Percentiles rank a stretch among this genome's conserved stretches.
Conservation (phyloP, 2,797 vertebrate genomes). For the Tokudaia muenninki region DNA sequence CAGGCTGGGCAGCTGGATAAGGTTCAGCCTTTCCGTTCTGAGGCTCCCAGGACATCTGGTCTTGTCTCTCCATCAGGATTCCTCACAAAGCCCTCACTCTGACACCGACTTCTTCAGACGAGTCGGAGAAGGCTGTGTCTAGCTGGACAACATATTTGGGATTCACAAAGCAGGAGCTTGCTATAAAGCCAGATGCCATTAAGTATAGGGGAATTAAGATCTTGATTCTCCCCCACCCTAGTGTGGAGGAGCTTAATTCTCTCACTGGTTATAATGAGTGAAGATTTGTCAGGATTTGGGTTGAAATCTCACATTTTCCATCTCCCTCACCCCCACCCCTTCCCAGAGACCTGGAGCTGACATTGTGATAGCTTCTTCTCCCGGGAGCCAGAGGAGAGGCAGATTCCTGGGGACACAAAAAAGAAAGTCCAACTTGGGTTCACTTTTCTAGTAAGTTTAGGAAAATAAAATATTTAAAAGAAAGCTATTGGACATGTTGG, state of each 20-base stretch:
- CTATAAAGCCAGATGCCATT: not conserved
- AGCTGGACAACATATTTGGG: not conserved
- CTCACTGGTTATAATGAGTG: slow-evolving; percentile 32
- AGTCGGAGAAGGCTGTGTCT: not conserved
- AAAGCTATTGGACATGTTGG: accelerated
- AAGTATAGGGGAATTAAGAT: not conserved
- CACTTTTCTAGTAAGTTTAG: slow-evolving; percentile 41
- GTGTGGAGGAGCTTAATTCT: slow-evolving; percentile 27
- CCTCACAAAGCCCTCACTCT: not conserved
- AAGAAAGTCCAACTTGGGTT: not conserved
- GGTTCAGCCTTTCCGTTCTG: not conserved
- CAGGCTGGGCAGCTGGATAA: not conserved
- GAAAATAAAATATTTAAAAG: slow-evolving; percentile 47
- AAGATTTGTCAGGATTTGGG: slow-evolving; percentile 67
- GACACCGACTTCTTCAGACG: not conserved
- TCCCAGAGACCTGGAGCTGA: slow-evolving; percentile 71
- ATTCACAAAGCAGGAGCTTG: not conserved
- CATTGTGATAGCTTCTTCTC: slow-evolving; percentile 37
- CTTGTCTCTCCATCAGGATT: not conserved
- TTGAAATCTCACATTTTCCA: slow-evolving; percentile 78
- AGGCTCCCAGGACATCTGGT: not conserved
- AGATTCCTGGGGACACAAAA: not conserved
- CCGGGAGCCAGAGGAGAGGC: slow-evolving; percentile 69
- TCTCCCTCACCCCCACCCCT: slow-evolving; percentile 41
- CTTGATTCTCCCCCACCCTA: not conserved